These are phyloP conservation scores for Elanus axillaris DNA, from an alignment of 2,113 vertebrate species.

Conservation along the genomic window DNA sequence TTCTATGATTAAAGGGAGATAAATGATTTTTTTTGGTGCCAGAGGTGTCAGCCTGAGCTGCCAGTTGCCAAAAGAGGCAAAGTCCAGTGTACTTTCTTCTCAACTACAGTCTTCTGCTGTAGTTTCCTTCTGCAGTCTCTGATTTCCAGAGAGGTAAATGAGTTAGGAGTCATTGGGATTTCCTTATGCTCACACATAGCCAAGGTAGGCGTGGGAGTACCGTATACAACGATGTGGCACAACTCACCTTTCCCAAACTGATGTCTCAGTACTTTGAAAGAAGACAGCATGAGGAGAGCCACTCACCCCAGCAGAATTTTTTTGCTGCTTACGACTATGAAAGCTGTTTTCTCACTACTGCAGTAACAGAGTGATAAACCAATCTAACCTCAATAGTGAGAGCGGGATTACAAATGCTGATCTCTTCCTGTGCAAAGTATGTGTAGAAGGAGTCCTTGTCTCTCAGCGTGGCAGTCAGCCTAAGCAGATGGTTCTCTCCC, in stretches of 20 bases:
- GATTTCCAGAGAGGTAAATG: not conserved
- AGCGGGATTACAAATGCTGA: conserved; percentile 66
- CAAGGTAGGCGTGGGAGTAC: not conserved
- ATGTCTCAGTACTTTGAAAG: not conserved
- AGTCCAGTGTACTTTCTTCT: not conserved
- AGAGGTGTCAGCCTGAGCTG: not conserved
- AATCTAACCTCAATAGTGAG: conserved; percentile 65
- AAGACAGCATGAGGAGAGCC: not conserved
- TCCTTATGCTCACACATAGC: not conserved
- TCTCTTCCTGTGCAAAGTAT: conserved; percentile 71
- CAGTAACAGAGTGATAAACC: not conserved
- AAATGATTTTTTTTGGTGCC: not conserved
- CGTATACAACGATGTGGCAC: not conserved
- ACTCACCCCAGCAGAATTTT: not conserved
- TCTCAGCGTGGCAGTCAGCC: conserved; percentile 65
- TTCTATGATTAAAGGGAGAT: not conserved
- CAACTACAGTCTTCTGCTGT: not conserved
- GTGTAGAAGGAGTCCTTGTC: not conserved
- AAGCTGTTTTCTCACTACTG: not conserved
- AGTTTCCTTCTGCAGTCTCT: not conserved
- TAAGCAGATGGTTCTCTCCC: conserved; percentile 67
- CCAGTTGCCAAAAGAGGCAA: not conserved
- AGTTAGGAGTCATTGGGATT: not conserved
- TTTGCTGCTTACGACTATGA: not conserved
- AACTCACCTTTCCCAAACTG: not conserved